These are phyloP conservation scores for Periophthalmus magnuspinnatus DNA, from an alignment of 2,797 vertebrate genomes.

Conservation along the genomic window DNA sequence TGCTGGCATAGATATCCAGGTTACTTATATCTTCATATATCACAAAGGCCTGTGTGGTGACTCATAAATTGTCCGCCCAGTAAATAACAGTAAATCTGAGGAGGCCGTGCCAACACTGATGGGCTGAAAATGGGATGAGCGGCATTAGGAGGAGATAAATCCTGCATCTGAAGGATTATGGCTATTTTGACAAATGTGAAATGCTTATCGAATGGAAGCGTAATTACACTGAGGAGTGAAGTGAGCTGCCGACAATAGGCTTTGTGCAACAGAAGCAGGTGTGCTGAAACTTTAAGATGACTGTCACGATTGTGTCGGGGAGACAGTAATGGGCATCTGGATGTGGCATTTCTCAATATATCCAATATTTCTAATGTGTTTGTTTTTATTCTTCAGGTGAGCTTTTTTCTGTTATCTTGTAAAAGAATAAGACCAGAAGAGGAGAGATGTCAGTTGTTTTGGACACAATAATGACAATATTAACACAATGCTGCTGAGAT, in stretches of 20 bases:
- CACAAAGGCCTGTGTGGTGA: slow-evolving; percentile 46
- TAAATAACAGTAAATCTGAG: slow-evolving; percentile 70
- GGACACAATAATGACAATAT: too few relatives aligned
- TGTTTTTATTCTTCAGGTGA: background rate
- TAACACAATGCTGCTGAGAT: too few relatives aligned
- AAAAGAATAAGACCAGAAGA: too few relatives aligned
- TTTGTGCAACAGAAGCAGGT: slow-evolving; percentile 45
- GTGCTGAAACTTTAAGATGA: slow-evolving; percentile 34
- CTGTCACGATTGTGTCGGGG: slow-evolving; percentile 3
- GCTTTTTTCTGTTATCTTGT: background rate
- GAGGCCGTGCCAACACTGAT: slow-evolving; percentile 64
- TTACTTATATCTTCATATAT: slow-evolving; percentile 55
- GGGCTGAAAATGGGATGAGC: slow-evolving; percentile 77
- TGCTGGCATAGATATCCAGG: slow-evolving; percentile 36
- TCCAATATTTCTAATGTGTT: background rate
- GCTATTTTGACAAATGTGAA: slow-evolving; percentile 72
- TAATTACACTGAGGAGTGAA: slow-evolving; percentile 75
- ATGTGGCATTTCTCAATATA: background rate
- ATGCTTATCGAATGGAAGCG: slow-evolving; percentile 73
- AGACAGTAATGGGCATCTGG: background rate
- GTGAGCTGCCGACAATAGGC: slow-evolving; percentile 59
- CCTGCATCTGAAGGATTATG: slow-evolving; percentile 76
- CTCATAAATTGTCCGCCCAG: slow-evolving; percentile 60
- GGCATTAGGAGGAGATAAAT: slow-evolving; percentile 75
- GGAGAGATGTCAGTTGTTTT: too few relatives aligned